Evolutionary conservation across 2,888 invertebrate species (phyloP), one percentile per base, ranked within the genome.

Genomic region (Microplitis manilae): DNA sequence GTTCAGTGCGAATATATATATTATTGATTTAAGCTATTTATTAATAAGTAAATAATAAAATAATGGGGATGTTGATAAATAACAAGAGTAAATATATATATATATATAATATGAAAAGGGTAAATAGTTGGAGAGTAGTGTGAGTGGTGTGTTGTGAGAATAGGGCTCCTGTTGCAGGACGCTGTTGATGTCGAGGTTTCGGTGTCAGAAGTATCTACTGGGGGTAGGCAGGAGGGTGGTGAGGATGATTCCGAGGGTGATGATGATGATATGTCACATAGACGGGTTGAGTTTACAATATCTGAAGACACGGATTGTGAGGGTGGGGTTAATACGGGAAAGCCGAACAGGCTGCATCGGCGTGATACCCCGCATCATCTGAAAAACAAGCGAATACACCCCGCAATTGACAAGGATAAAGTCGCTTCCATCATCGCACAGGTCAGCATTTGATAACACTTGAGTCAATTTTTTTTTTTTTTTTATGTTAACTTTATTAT

Each of bases 361-460:
- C 94, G 99, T 86, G 99, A 99, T 92, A 99, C 99, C 30, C 99
- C 99, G 70, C 99, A 99, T 92, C 98, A 99, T 91, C 93, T 98
- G 88, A 99, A 99, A 94, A 98, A 98, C 92, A 98, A 98, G 90
- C 94, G 98, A 87, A 96, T 98, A 85, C 93, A 94, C 89, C 90
- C 92, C 81, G 91, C 92, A 81, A 89, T 92, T 83, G 93, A 94
- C 90, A 92, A 93, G 90, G 94, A 94, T 87, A 94, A 94, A 90
- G 94, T 94, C 86, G 93, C 94, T 84, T 93, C 93, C 86, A 93
- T 95, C 89, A 93, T 95, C 84, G 93, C 93, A 86, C 93, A 93
- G 92, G 94, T 93, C 89, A 90, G 89, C 90, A 82, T 78, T 82
- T 74, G 50, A 62, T 68, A 40, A 62, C 72, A 61, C 68, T 13